These are phyloP conservation scores for Papilio gigon DNA, from an alignment of 2,888 invertebrate genomes.

Conservation along the genomic window DNA sequence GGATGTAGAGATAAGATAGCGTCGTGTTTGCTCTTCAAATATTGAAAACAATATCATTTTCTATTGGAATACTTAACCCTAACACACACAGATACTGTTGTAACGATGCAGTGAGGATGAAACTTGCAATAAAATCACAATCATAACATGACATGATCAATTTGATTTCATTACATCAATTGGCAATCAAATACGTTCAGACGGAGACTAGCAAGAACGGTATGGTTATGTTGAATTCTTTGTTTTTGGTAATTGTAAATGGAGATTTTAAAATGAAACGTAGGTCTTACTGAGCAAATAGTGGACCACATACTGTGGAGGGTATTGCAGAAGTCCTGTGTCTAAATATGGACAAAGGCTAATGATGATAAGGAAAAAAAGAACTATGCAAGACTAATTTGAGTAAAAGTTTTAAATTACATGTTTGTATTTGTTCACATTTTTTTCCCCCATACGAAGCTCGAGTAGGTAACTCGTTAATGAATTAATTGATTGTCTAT, in stretches of 20 bases:
- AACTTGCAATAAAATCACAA: conserved; percentile 40
- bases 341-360: too few species aligned
- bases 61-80: conserved; percentile 57
- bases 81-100: conserved; percentile 50
- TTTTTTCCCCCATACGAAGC: too few species aligned
- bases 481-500: neutral
- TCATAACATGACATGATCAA: conserved; percentile 52
- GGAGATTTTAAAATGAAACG: neutral
- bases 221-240: conserved; percentile 5
- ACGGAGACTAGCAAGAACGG: neutral
- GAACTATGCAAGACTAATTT: too few species aligned
- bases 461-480: neutral
- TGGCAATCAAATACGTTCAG: conserved; percentile 51
- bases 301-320: too few species aligned
- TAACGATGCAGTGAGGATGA: conserved; percentile 50
- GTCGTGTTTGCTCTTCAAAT: conserved; percentile 58
- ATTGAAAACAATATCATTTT: conserved; percentile 63
- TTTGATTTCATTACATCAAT: conserved; percentile 67
- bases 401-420: too few species aligned
- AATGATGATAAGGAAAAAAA: too few species aligned
- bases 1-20: conserved; percentile 68
- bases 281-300: too few species aligned
- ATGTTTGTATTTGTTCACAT: too few species aligned
- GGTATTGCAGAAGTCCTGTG: too few species aligned
- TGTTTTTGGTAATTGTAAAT: neutral